phyloP scores from a whole-genome alignment of 1,140 invertebrate species.

The Lethrus apterus region DNA sequence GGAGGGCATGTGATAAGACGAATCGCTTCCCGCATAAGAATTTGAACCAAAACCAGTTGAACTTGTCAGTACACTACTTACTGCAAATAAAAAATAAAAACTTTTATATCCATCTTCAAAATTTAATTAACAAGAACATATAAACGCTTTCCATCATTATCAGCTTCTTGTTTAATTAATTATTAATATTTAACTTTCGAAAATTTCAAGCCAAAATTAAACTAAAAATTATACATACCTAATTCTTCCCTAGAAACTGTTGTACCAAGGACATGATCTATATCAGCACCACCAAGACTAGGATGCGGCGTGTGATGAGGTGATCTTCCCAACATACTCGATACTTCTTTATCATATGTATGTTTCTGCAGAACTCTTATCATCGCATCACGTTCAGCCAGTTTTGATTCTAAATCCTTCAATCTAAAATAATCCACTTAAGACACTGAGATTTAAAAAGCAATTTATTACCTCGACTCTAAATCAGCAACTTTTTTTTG shows the following conservation, averaged over 20 bases:
- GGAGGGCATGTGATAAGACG: conserved; percentile 40
- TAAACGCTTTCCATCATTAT: too few relatives aligned
- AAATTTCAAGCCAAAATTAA: too few relatives aligned
- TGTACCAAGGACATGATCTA: conserved; percentile 39
- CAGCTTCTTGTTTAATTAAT: neutral
- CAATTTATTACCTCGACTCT: conserved; percentile 57
- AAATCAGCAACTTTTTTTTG: conserved; percentile 78
- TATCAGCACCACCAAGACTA: conserved; percentile 42
- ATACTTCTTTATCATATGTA: conserved; percentile 58
- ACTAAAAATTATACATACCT: too few relatives aligned
- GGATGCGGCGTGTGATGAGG: conserved; percentile 49
- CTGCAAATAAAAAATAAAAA: conserved; percentile 32
- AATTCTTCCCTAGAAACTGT: conserved; percentile 44
- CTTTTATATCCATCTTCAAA: too few relatives aligned
- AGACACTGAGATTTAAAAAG: neutral
- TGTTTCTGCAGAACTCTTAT: conserved; percentile 81
- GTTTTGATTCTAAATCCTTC: conserved; percentile 79
- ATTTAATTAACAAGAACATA: too few relatives aligned
- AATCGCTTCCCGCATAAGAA: conserved; percentile 51
- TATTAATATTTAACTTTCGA: neutral
- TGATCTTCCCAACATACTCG: conserved; percentile 44
- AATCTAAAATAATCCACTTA: conserved; percentile 48
- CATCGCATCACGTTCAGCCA: conserved; percentile 84
- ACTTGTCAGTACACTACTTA: conserved; percentile 50
- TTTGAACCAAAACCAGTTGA: conserved; percentile 52